Percentiles rank a stretch among this genome's conserved stretches.
phyloP scores from a whole-genome alignment of 2,888 invertebrate species.

The Petrophora chlorosata region DNA sequence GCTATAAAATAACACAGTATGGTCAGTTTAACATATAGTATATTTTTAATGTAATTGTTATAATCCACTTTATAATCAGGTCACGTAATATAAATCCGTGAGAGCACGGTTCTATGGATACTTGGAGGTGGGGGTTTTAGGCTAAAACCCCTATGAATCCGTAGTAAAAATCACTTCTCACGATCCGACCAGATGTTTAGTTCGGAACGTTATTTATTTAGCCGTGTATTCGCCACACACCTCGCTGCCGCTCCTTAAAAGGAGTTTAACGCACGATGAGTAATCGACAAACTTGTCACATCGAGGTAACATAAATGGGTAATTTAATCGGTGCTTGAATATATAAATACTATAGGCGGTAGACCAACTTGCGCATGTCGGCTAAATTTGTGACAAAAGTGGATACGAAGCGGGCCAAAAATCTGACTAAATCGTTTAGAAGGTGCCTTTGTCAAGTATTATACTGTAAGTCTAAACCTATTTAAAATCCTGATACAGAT shows the following conservation, averaged over 20 bases:
- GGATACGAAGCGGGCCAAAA: no score
- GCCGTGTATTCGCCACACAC: conserved; percentile 17
- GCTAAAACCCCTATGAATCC: conserved; percentile 24
- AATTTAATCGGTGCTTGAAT: conserved; percentile 26
- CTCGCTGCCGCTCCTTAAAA: conserved; percentile 24
- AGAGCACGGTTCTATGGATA: no score
- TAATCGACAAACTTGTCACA: conserved; percentile 35
- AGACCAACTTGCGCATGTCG: not conserved
- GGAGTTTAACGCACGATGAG: conserved; percentile 29
- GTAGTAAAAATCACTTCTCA: conserved; percentile 18
- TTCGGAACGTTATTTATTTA: conserved; percentile 23
- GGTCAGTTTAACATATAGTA: not conserved
- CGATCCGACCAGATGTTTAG: conserved; percentile 23
- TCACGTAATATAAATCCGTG: no score
- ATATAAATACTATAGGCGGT: not conserved
- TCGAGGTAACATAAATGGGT: conserved; percentile 34
- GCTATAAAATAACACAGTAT: conserved; percentile 42
- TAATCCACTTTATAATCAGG: no score
- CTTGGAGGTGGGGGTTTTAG: no score
- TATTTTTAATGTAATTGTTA: not conserved
- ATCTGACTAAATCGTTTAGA: no score
- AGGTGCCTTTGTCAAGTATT: no score
- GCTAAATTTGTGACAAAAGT: not conserved
- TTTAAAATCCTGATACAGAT: no score
- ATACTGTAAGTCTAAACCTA: no score